Conservation (phyloP, 1,140 invertebrate genomes). For the Zaprionus tsacasi region DNA sequence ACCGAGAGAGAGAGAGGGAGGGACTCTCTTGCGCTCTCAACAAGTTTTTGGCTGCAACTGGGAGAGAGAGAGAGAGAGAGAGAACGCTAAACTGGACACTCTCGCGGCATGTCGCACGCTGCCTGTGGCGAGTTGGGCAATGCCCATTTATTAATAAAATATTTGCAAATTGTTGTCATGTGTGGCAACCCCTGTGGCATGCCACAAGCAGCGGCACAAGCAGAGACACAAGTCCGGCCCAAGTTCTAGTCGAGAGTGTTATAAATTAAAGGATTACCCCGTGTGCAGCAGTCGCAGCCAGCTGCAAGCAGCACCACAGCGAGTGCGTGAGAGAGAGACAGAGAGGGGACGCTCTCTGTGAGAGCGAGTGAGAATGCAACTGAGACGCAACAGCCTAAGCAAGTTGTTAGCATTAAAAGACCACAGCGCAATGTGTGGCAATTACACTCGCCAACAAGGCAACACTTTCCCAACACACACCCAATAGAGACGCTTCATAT, state of each 20-base stretch:
- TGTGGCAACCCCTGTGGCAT: slow-evolving; percentile 48
- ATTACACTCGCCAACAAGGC: slow-evolving; percentile 61
- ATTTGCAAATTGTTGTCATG: slow-evolving; percentile 82
- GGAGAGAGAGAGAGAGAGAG: too few species aligned
- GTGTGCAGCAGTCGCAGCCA: slow-evolving; percentile 13
- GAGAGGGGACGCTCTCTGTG: neutral
- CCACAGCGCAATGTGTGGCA: slow-evolving; percentile 72
- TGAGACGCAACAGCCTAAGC: slow-evolving; percentile 54
- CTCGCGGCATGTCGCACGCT: slow-evolving; percentile 14
- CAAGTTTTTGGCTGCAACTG: slow-evolving; percentile 46
- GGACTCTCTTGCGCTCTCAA: slow-evolving; percentile 26
- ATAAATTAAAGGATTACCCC: slow-evolving; percentile 59
- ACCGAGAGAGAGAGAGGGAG: neutral
- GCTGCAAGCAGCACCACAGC: neutral
- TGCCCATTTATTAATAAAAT: slow-evolving; percentile 82
- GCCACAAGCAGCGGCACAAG: neutral
- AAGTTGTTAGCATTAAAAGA: slow-evolving; percentile 79
- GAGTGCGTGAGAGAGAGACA: neutral
- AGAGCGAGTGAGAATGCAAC: slow-evolving; percentile 9
- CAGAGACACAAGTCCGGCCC: slow-evolving; percentile 6
- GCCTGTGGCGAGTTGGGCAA: slow-evolving; percentile 55
- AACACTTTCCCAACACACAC: neutral
- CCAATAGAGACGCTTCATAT: too few species aligned
- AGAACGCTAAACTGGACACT: slow-evolving; percentile 9
- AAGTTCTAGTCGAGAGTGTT: slow-evolving; percentile 52